Base-by-base conservation (phyloP, 2,113 vertebrate genomes). In the Trachemys scripta region DNA sequence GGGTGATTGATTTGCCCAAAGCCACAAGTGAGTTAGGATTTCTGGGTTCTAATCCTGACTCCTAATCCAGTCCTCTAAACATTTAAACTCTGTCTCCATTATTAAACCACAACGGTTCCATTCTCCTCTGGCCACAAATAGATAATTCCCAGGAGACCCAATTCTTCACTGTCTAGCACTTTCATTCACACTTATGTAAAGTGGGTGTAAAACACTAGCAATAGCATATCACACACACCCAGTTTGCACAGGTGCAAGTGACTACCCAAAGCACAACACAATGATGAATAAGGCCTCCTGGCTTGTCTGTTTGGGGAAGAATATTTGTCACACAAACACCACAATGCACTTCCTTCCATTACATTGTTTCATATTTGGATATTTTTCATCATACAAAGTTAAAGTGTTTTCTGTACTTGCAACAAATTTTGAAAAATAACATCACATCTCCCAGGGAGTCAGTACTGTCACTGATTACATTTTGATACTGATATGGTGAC, bases 301-400 rank as follows among this genome's bases (percentile, higher is more conserved):
- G 65, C 17, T 72, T 72, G n/a, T 38, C n/a, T 72, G 65, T 38
- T 72, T 38, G 65, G 19, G 65, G n/a, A 72, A 72, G 17, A 72
- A 35, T 72, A 72, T 90, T 92, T 90, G 11, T 84, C 51, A 29
- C 38, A 3, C 35, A 16, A 59, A 56, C 62, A 20, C 35, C 7
- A 4, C 27, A 6, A 59, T 5, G 0, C 80, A 10, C 3, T 17
- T 0, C 0, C 16, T 80, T 87, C 49, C n/a, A 49, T 94, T 82
- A 94, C 53, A 5, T 94, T 88, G 92, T 96, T 97, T 93, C 79
- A 5, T 50, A 11, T 65, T 38, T 57, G 78, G 56, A 6, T 57
- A 49, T 90, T 96, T 59, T 45, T 87, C 25, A 3, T 1, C 5
- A 62, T 10, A 11, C 38, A 88, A 95, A 92, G 79, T 89, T 95